Conservation (phyloP, 2,797 vertebrate species). For the Microtus obscurus region DNA sequence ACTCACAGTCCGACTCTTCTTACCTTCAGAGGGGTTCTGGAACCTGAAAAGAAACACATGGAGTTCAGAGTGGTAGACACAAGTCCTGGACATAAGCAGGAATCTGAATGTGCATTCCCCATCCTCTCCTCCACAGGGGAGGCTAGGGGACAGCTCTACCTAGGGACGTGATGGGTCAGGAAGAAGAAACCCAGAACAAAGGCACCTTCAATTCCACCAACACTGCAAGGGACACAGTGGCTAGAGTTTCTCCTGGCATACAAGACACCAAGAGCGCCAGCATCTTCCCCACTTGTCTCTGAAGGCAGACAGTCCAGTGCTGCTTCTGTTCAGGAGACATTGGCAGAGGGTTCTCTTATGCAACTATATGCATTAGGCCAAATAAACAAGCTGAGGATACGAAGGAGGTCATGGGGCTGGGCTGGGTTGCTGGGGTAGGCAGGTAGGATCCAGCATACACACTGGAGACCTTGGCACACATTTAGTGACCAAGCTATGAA, state of each 20-base stretch:
- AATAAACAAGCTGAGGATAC: fast-evolving
- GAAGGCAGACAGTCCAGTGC: not conserved
- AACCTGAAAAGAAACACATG: constrained; percentile 87
- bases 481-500: not conserved
- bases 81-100: fast-evolving
- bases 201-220: not conserved
- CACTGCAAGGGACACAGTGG: fast-evolving
- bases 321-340: not conserved
- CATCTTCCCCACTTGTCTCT: not conserved
- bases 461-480: not conserved
- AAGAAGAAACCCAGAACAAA: not conserved
- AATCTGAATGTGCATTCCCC: not conserved
- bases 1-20: constrained; percentile 52
- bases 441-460: not conserved
- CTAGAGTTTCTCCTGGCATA: no score
- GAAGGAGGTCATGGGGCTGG: no score
- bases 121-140: not conserved
- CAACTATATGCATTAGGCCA: fast-evolving
- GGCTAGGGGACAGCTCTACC: no score
- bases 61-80: not conserved
- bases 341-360: fast-evolving
- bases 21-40: constrained; percentile 94
- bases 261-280: fast-evolving
- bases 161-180: not conserved
- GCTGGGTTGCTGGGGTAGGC: no score